phyloP scores from a whole-genome alignment of 2,113 vertebrate species.

The Puffinus mauretanicus region DNA sequence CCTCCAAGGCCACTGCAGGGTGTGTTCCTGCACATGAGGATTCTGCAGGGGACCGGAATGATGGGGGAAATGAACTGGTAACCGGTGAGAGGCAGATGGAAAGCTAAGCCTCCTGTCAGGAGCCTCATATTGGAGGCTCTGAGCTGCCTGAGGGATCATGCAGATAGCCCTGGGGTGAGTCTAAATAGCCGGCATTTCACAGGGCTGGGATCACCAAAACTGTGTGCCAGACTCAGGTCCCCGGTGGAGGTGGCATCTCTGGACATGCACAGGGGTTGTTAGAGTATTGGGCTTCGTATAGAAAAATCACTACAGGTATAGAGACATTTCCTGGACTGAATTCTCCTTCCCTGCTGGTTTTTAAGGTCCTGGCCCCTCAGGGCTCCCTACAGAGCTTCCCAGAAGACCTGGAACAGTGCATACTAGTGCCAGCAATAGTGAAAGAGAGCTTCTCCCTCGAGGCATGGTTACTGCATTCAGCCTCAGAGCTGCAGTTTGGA shows the following conservation, averaged over 20 bases:
- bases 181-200: not conserved
- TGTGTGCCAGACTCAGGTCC: not conserved
- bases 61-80: not conserved
- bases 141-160: not conserved
- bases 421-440: not conserved
- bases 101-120: not conserved
- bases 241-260: not conserved
- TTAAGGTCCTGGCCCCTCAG: not conserved
- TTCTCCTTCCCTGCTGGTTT: not conserved
- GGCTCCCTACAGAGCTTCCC: not conserved
- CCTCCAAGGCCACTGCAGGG: not conserved
- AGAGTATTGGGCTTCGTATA: not conserved
- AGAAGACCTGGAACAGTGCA: not conserved
- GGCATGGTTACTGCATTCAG: not conserved
- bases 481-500: not conserved
- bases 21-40: not conserved
- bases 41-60: not conserved
- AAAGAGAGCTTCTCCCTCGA: not conserved
- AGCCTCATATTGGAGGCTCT: not conserved
- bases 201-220: not conserved
- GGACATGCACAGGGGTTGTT: not conserved
- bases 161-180: not conserved
- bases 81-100: not conserved
- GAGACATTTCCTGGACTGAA: not conserved
- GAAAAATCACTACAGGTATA: not conserved